Conservation (phyloP, 2,797 vertebrate species). For the Eurystomus glaucurus region DNA sequence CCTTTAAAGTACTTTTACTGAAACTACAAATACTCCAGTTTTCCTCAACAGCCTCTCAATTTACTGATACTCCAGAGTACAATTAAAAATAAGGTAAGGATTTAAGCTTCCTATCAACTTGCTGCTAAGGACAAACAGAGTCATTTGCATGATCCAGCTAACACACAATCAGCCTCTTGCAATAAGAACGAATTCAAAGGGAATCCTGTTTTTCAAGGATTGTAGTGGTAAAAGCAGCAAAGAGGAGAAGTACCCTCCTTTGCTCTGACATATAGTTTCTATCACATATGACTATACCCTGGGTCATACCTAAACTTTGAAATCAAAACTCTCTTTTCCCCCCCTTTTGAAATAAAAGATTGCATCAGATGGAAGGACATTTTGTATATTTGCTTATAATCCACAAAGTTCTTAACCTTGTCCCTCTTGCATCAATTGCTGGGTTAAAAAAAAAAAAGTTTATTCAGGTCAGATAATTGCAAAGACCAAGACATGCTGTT, state of each 20-base stretch:
- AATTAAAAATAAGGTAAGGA: background rate
- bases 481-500: background rate
- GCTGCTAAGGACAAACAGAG: background rate
- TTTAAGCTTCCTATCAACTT: background rate
- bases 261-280: background rate
- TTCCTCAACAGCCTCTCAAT: background rate
- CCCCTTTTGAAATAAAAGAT: background rate
- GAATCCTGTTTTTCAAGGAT: background rate
- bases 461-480: background rate
- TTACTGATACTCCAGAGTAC: background rate
- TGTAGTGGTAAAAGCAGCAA: background rate
- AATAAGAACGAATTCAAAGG: background rate
- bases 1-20: background rate
- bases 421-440: background rate
- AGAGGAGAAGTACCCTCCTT: background rate
- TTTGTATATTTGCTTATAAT: background rate
- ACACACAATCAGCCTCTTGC: background rate
- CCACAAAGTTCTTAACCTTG: background rate
- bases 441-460: background rate
- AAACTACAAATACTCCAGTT: background rate
- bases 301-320: background rate
- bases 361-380: background rate
- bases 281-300: background rate
- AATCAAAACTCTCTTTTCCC: background rate
- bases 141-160: background rate